A percentile compares a stretch with the other conserved stretches of the same genome.
These are phyloP conservation scores for Anguilla rostrata DNA, from an alignment of 2,113 vertebrate genomes.

Conservation along the genomic window DNA sequence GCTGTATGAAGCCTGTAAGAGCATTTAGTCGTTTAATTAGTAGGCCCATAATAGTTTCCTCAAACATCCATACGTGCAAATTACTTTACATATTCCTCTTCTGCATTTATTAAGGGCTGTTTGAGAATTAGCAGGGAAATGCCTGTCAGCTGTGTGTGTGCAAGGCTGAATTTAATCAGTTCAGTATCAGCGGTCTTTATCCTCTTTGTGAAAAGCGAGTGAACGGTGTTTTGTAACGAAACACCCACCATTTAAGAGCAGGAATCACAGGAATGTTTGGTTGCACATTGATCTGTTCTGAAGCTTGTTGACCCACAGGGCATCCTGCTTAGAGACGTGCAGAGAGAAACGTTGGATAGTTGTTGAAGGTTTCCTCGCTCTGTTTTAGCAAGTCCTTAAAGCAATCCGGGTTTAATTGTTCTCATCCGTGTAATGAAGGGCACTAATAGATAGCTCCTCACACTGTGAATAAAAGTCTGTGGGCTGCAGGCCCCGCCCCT, in stretches of 20 bases:
- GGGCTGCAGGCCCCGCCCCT: neutral
- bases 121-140: neutral
- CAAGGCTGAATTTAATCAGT: neutral
- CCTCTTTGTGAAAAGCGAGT: neutral
- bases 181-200: neutral
- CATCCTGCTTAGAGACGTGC: neutral
- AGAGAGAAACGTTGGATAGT: neutral
- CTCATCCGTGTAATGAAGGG: neutral
- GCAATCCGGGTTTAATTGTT: neutral
- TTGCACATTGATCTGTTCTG: neutral
- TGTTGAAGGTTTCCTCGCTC: neutral
- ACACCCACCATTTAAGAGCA: neutral
- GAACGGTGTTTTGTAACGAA: neutral
- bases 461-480: neutral
- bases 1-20: constrained; percentile 30
- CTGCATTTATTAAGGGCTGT: neutral
- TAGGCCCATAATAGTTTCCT: constrained; percentile 35
- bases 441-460: neutral
- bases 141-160: neutral
- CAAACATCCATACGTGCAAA: neutral
- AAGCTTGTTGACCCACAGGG: neutral
- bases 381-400: neutral
- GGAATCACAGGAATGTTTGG: neutral
- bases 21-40: constrained; percentile 42
- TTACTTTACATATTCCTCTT: neutral